These are phyloP conservation scores for Callospermophilus lateralis DNA, from an alignment of 2,113 vertebrate genomes.

Conservation along the genomic window DNA sequence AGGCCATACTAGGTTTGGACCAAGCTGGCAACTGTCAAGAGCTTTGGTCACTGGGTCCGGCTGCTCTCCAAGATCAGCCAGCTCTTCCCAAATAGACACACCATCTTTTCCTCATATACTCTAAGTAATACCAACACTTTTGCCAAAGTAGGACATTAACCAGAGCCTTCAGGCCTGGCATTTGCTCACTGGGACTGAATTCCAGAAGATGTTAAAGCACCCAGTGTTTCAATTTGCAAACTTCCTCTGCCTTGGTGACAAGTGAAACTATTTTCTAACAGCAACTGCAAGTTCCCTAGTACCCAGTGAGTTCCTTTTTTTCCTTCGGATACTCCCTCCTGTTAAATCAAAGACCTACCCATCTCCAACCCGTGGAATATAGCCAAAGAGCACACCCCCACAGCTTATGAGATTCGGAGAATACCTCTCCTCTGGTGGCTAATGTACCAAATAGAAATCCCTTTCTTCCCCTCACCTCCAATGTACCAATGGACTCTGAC, in stretches of 20 bases:
- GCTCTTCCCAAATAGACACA: conserved; percentile 15
- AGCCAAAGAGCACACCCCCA: neutral
- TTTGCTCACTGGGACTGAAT: neutral
- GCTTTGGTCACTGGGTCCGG: neutral
- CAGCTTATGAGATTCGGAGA: neutral
- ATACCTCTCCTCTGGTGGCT: neutral
- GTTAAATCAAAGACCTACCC: neutral
- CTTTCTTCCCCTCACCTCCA: neutral
- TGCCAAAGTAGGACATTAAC: conserved; percentile 25
- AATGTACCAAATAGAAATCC: neutral
- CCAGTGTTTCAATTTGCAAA: conserved; percentile 51
- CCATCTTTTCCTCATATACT: neutral
- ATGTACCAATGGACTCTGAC: neutral
- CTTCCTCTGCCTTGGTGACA: conserved; percentile 43
- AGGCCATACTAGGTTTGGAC: neutral
- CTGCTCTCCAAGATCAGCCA: neutral
- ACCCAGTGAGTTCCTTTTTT: conserved; percentile 55
- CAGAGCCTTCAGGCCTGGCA: conserved; percentile 6
- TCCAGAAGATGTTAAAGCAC: conserved; percentile 42
- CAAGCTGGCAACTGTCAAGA: neutral
- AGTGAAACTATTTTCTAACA: conserved; percentile 67
- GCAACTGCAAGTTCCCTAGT: conserved; percentile 53
- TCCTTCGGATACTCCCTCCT: conserved; percentile 20
- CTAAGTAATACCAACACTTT: neutral
- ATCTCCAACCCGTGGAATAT: neutral